Percentiles rank a stretch among this genome's conserved stretches.
Conservation (phyloP, 2,113 vertebrate species). For the Nanorana parkeri region DNA sequence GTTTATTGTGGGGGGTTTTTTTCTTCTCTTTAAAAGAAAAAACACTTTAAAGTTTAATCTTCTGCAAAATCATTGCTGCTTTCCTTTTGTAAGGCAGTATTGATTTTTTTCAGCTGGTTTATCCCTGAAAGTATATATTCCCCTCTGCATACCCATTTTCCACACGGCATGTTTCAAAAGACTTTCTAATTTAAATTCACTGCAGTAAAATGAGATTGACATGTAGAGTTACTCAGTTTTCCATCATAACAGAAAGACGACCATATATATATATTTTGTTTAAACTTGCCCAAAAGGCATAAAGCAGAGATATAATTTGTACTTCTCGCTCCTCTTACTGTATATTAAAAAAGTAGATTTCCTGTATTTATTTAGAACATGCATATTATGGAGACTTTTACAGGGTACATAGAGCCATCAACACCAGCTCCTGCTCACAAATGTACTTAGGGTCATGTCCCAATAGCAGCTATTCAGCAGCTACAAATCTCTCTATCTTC, state of each 20-base stretch:
- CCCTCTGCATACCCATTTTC: conserved; percentile 4
- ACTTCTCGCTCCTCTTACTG: no score
- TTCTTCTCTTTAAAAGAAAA: not conserved
- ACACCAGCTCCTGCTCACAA: no score
- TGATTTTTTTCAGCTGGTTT: conserved; percentile 44
- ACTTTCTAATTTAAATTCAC: not conserved
- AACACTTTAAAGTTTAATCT: conserved; percentile 21
- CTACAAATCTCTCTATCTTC: no score
- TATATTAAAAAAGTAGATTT: no score
- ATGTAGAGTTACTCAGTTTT: conserved; percentile 20
- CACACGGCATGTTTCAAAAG: not conserved
- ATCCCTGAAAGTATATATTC: conserved; percentile 50
- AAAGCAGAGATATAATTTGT: no score
- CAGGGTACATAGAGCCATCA: no score
- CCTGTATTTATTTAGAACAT: no score
- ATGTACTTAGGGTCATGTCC: no score
- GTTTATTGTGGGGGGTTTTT: not conserved
- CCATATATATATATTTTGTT: no score
- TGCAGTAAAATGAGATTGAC: conserved; percentile 15
- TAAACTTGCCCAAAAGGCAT: no score
- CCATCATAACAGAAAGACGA: not conserved
- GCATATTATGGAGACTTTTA: no score
- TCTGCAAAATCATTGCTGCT: conserved; percentile 20
- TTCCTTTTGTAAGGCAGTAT: not conserved
- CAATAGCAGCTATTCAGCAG: no score